Conservation (phyloP, 2,113 vertebrate species). For the Syrmaticus mikado region DNA sequence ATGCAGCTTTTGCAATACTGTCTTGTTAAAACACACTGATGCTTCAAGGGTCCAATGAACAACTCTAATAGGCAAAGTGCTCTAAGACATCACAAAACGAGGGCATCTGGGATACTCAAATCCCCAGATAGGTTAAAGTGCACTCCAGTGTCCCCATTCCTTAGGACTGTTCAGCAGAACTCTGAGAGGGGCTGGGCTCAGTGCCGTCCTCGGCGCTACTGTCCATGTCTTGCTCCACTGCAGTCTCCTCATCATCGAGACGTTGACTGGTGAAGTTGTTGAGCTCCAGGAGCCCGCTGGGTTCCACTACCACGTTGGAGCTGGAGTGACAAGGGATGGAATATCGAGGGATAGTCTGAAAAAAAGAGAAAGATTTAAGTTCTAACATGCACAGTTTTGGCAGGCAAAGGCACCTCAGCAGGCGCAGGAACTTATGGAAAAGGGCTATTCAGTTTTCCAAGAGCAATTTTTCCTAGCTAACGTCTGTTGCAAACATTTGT, state of each 20-base stretch:
- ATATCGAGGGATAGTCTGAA: slow-evolving; percentile 96
- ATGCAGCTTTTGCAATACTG: slow-evolving; percentile 63
- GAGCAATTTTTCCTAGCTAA: background rate
- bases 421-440: background rate
- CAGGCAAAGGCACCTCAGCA: background rate
- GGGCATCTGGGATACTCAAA: slow-evolving; percentile 68
- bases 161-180: slow-evolving; percentile 83
- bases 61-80: slow-evolving; percentile 77
- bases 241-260: slow-evolving; percentile 91
- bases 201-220: slow-evolving; percentile 92
- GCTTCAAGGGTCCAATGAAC: slow-evolving; percentile 63
- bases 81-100: slow-evolving; percentile 70
- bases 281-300: slow-evolving; percentile 96
- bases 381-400: background rate
- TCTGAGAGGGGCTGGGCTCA: slow-evolving; percentile 83
- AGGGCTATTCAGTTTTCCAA: background rate
- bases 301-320: slow-evolving; percentile 98
- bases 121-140: slow-evolving; percentile 74
- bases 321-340: slow-evolving; percentile 96
- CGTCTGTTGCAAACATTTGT: background rate
- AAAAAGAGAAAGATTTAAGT: slow-evolving; percentile 20
- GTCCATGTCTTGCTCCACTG: slow-evolving; percentile 92
- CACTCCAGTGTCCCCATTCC: slow-evolving; percentile 62
- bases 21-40: slow-evolving; percentile 65
- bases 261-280: slow-evolving; percentile 98